Base-by-base conservation (phyloP, 2,113 vertebrate species). In the Colistium nudipinnis region DNA sequence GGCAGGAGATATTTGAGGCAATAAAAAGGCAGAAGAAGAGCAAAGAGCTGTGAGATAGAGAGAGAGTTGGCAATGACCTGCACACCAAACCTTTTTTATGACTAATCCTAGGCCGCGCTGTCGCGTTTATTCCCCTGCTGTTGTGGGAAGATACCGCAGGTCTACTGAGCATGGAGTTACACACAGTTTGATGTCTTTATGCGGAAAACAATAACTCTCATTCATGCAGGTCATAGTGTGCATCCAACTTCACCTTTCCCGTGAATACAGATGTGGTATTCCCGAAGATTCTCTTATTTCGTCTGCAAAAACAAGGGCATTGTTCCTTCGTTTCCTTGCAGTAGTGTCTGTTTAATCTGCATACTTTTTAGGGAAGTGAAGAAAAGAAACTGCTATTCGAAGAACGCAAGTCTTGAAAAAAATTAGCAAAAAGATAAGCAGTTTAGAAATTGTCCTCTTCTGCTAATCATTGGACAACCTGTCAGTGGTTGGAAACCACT, bases 41-140 rank as follows among this genome's bases (percentile, higher is more conserved):
- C 53, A 75, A 65, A 51, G 55, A 65, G 43, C 66, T 67, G 65
- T 31, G 51, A 9, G 45, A 69, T 13, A 59, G 55, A 54, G 28
- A 68, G 12, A 52, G 25, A 70, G 10, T 27, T 68, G 66, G 47
- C 3, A 12, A 12, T 60, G 74, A 41, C 57, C 70, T 11, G 35
- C 17, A 2, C 36, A 43, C 51, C 44, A 47, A 66, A 70, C 20
- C 53, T 57, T 67, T 69, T 67, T 66, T 52, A 78, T 67, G 45
- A 19, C 51, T 55, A 62, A 43, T 52, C 66, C n/a, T 30, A 9
- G 35, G 48, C 70, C 70, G 78, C 49, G 67, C 28, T 57, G 60
- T 66, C 69, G 38, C 62, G 53, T 86, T 85, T 79, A 79, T 84
- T 85, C 80, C 65, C 62, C 82, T 63, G 51, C 64, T 84, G 80